Conservation (phyloP, 2,888 invertebrate species). For the Pachliopta kotzebuea region DNA sequence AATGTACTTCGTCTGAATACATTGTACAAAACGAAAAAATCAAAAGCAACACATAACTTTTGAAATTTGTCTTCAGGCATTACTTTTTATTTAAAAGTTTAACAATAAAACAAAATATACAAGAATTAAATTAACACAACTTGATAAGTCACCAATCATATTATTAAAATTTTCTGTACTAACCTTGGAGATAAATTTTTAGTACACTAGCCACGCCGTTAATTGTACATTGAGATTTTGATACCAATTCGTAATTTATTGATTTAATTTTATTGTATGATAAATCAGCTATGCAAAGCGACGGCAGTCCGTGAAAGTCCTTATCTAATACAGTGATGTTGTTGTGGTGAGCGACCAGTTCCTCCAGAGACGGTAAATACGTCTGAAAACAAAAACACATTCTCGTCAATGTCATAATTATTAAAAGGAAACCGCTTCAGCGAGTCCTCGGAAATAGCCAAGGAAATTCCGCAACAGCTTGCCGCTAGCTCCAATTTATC, state of each 20-base stretch:
- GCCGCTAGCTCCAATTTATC: slow-evolving; percentile 33
- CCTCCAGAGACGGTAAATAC: slow-evolving; percentile 87
- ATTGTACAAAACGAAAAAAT: not conserved
- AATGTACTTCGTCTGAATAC: not conserved
- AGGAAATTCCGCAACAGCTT: slow-evolving; percentile 34
- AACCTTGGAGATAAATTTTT: slow-evolving; percentile 91
- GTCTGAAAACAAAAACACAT: slow-evolving; percentile 77
- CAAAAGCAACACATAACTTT: not conserved
- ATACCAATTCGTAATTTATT: slow-evolving; percentile 87
- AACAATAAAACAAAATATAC: not conserved
- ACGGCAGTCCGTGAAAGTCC: slow-evolving; percentile 91
- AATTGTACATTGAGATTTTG: slow-evolving; percentile 89
- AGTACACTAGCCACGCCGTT: slow-evolving; percentile 89
- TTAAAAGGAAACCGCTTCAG: slow-evolving; percentile 9
- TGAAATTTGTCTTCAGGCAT: not conserved
- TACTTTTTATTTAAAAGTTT: not conserved
- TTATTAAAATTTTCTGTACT: slow-evolving; percentile 38
- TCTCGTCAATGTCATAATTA: not conserved
- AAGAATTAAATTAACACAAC: not conserved
- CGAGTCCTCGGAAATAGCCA: not conserved
- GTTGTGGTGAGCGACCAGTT: slow-evolving; percentile 88
- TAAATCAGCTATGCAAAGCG: slow-evolving; percentile 89
- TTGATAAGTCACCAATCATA: not conserved
- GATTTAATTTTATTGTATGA: slow-evolving; percentile 88
- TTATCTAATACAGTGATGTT: slow-evolving; percentile 86